These are phyloP conservation scores for Aphrophora alni DNA, from an alignment of 2,888 invertebrate species.

Conservation along the genomic window DNA sequence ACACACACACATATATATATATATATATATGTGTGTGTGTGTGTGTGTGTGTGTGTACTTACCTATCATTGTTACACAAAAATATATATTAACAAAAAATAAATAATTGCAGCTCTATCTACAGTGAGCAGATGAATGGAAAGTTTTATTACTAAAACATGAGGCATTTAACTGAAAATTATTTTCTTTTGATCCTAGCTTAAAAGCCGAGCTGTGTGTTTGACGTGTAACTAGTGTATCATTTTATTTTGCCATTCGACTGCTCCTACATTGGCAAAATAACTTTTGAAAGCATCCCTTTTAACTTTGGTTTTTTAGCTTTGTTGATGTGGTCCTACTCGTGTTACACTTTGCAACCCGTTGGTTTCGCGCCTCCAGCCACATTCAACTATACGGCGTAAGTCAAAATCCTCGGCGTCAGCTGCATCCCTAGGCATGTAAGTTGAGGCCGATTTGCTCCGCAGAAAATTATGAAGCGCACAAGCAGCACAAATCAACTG, in stretches of 20 bases:
- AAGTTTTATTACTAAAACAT: too few species aligned
- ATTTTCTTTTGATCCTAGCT: not conserved
- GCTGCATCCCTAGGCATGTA: slow-evolving; percentile 22
- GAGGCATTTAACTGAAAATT: too few species aligned
- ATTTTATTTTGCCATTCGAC: not conserved
- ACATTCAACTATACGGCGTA: not conserved
- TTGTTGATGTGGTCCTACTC: not conserved
- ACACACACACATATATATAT: too few species aligned
- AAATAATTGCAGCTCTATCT: too few species aligned
- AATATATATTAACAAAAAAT: too few species aligned
- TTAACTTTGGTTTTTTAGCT: slow-evolving; percentile 10
- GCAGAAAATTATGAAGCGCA: slow-evolving; percentile 21
- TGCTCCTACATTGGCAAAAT: not conserved
- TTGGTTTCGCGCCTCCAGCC: not conserved
- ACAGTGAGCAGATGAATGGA: too few species aligned
- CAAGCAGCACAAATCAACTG: slow-evolving; percentile 15
- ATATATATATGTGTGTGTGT: too few species aligned
- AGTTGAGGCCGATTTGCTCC: slow-evolving; percentile 1
- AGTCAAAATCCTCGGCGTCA: slow-evolving; percentile 7
- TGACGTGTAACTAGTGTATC: not conserved
- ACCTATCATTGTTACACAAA: too few species aligned
- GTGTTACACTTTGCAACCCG: slow-evolving; percentile 1
- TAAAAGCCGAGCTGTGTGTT: too few species aligned
- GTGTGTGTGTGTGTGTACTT: not conserved
- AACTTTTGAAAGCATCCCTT: not conserved